A percentile compares a stretch with the other conserved stretches of the same genome.
Conservation (phyloP, 2,113 vertebrate species). For the Monarcha castaneiventris region DNA sequence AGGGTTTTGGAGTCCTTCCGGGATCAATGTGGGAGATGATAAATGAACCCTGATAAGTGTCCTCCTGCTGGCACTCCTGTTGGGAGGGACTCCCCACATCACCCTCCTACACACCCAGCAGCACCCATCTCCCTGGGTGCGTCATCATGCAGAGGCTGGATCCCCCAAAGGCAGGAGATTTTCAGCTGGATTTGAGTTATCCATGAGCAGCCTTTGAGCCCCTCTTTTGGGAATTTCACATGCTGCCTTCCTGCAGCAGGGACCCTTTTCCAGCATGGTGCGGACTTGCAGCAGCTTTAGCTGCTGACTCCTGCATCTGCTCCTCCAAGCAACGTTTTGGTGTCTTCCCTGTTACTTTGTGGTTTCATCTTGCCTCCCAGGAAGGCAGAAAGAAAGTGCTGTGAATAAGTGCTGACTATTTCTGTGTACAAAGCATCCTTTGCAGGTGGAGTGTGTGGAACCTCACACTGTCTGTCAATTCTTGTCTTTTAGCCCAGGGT, state of each 20-base stretch:
- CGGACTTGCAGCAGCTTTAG: not conserved
- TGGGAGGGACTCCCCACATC: not conserved
- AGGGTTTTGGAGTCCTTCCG: not conserved
- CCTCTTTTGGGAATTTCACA: not conserved
- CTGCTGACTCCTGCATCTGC: rapidly evolving
- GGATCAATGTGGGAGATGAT: not conserved
- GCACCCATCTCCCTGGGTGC: not conserved
- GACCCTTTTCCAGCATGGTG: rapidly evolving
- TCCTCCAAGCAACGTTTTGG: rapidly evolving
- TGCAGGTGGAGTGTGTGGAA: not conserved
- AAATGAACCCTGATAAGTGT: not conserved
- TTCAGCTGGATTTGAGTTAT: not conserved
- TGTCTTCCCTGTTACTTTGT: not conserved
- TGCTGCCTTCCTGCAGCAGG: rapidly evolving
- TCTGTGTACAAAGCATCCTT: not conserved
- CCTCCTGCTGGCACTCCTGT: not conserved
- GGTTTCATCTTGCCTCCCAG: not conserved
- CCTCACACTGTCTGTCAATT: not conserved
- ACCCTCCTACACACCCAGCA: not conserved
- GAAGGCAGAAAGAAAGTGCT: not conserved
- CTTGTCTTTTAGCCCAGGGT: slow-evolving; percentile 81
- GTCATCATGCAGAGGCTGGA: rapidly evolving
- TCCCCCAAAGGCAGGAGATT: not conserved
- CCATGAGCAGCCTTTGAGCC: not conserved
- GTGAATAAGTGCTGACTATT: not conserved